phyloP scores from a whole-genome alignment of 2,113 vertebrate genomes.

The Irena cyanogastra region DNA sequence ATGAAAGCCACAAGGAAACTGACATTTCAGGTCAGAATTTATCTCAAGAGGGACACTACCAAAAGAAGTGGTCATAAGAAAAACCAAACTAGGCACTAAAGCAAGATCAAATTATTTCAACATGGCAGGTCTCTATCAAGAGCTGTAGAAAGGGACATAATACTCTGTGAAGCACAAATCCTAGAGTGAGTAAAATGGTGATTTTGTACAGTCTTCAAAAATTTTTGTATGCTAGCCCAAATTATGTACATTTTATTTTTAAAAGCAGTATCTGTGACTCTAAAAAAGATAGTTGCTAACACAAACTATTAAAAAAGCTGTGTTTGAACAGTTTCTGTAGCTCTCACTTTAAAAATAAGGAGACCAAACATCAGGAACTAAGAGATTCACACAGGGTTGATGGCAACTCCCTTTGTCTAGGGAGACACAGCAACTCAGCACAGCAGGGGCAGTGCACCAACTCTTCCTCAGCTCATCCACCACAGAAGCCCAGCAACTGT shows the following conservation, averaged over 20 bases:
- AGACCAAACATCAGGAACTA: not conserved
- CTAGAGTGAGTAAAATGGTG: not conserved
- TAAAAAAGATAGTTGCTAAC: not conserved
- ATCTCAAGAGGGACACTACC: not conserved
- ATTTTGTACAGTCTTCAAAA: not conserved
- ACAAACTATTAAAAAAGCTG: not conserved
- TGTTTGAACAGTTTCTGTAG: not conserved
- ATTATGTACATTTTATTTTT: not conserved
- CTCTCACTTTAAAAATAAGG: not conserved
- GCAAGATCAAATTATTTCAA: not conserved
- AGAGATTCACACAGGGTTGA: not conserved
- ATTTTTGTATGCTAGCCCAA: not conserved
- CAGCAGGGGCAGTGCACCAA: fast-evolving
- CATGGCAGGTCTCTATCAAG: not conserved
- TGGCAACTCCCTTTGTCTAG: fast-evolving
- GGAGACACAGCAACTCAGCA: not conserved
- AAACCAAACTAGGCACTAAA: not conserved
- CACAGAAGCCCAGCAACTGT: not conserved
- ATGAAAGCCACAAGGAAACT: not conserved
- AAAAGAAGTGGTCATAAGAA: not conserved
- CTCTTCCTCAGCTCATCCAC: not conserved
- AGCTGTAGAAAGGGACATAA: not conserved
- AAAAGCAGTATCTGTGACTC: not conserved
- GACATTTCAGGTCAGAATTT: not conserved
- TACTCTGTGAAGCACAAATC: not conserved